These are phyloP conservation scores for Diadromus collaris DNA, from an alignment of 2,888 invertebrate genomes.

Conservation along the genomic window DNA sequence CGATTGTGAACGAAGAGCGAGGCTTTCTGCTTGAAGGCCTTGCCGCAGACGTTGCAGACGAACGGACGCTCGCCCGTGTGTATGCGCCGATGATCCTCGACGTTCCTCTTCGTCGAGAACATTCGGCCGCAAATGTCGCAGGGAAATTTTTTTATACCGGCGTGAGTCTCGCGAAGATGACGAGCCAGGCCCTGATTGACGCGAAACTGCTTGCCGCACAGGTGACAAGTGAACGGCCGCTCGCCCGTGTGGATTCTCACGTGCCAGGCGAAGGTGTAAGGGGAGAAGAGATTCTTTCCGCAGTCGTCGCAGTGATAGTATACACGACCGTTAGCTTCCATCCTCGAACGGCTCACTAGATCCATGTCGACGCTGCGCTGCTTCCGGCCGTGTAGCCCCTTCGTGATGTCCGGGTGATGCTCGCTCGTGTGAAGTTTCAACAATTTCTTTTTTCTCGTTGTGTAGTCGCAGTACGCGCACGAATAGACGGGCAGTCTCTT, in stretches of 20 bases:
- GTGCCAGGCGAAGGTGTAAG: constrained; percentile 85
- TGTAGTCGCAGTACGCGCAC: constrained; percentile 69
- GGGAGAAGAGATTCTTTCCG: constrained; percentile 83
- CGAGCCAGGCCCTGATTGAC: constrained; percentile 84
- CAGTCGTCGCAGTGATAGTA: constrained; percentile 83
- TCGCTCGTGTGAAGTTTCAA: constrained; percentile 64
- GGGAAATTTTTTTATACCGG: constrained; percentile 82
- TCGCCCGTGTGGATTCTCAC: constrained; percentile 85
- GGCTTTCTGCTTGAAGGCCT: constrained; percentile 85
- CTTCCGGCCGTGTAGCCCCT: constrained; percentile 50
- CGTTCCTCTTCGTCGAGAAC: constrained; percentile 84
- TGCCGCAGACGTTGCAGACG: constrained; percentile 83
- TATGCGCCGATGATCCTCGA: constrained; percentile 80
- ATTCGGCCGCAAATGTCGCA: constrained; percentile 83
- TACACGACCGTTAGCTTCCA: constrained; percentile 81
- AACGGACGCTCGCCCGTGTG: constrained; percentile 80
- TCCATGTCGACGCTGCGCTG: constrained; percentile 73
- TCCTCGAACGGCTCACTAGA: constrained; percentile 73
- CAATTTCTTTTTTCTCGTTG: constrained; percentile 63
- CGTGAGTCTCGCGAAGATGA: constrained; percentile 85
- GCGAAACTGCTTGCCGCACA: constrained; percentile 86
- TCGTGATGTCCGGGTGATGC: constrained; percentile 63
- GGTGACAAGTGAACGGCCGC: constrained; percentile 85
- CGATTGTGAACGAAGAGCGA: constrained; percentile 84
- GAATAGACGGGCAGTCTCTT: constrained; percentile 52